Conservation (phyloP, 2,888 invertebrate genomes). For the Lymantria dispar region DNA sequence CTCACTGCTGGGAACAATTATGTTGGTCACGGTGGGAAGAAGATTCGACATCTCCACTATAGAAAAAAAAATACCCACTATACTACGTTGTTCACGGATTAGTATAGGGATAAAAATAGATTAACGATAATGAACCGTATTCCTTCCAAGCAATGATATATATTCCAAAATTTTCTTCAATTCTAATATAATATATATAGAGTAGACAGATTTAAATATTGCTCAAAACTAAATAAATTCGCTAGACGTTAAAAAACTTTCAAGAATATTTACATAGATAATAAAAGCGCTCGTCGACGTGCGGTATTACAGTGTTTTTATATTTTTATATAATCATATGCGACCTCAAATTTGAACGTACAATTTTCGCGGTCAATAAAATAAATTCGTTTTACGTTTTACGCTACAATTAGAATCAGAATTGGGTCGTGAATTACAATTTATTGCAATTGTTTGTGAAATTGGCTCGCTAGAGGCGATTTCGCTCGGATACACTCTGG, state of each 20-base stretch:
- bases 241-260: not conserved
- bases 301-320: slow-evolving; percentile 11
- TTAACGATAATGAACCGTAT: too few relatives aligned
- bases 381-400: slow-evolving; percentile 29
- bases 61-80: too few relatives aligned
- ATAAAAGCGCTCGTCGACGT: slow-evolving; percentile 13
- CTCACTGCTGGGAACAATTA: too few relatives aligned
- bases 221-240: not conserved
- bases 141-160: too few relatives aligned
- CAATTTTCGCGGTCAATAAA: slow-evolving; percentile 27
- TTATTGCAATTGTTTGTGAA: slow-evolving; percentile 30
- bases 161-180: too few relatives aligned
- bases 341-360: slow-evolving; percentile 31
- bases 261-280: not conserved
- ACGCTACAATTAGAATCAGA: slow-evolving; percentile 29
- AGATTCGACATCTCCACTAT: too few relatives aligned
- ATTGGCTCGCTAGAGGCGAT: not conserved
- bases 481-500: too few relatives aligned
- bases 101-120: too few relatives aligned
- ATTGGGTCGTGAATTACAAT: slow-evolving; percentile 33
- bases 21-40: too few relatives aligned
- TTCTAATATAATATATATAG: too few relatives aligned
- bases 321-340: slow-evolving; percentile 16
- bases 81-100: too few relatives aligned
- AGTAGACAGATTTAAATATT: not conserved